Base-by-base conservation (phyloP, 2,797 vertebrate genomes). In the Phalloptychus januarius region DNA sequence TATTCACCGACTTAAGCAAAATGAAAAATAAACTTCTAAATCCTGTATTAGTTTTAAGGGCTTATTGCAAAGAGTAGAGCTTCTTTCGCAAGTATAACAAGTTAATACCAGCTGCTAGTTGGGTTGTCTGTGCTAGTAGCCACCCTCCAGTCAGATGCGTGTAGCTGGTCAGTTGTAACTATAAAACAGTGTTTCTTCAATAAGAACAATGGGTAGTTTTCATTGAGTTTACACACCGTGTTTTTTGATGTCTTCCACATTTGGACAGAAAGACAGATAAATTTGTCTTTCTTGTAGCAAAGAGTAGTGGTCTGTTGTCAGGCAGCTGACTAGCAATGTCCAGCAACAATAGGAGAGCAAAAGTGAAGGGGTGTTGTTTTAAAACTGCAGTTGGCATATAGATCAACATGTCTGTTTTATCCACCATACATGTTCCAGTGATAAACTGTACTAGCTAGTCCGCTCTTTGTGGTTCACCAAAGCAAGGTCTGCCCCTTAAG, bases 211-310 rank as follows among this genome's bases (percentile, higher is more conserved):
- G n/a, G 54, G 2, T 56, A 56, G 54, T n/a, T 25, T n/a, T n/a
- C 25, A 54, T 54, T 54, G n/a, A n/a, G 52, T n/a, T 54, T 54
- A 23, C 52, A 54, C 52, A n/a, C 8, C 1, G 3, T 25, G 23
- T 4, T n/a, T 54, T 20, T n/a, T 54, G 25, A n/a, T 11, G 52
- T 54, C 10, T 54, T 54, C 25, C 52, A 54, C 52, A n/a, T 54
- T n/a, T 54, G 10, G 25, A 54, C 10, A 54, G n/a, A 54, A 8
- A n/a, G n/a, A 54, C 10, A n/a, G 25, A 25, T 54, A n/a, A n/a
- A 54, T n/a, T n/a, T 54, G 52, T n/a, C 52, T 54, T n/a, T 54
- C 52, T n/a, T n/a, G 52, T 54, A 54, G 52, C 52, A n/a, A n/a
- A 54, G 10, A 25, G 52, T n/a, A 54, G 50, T 25, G 10, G 10